Conservation (phyloP, 2,797 vertebrate species). For the Sternarchorhynchus goeldii region DNA sequence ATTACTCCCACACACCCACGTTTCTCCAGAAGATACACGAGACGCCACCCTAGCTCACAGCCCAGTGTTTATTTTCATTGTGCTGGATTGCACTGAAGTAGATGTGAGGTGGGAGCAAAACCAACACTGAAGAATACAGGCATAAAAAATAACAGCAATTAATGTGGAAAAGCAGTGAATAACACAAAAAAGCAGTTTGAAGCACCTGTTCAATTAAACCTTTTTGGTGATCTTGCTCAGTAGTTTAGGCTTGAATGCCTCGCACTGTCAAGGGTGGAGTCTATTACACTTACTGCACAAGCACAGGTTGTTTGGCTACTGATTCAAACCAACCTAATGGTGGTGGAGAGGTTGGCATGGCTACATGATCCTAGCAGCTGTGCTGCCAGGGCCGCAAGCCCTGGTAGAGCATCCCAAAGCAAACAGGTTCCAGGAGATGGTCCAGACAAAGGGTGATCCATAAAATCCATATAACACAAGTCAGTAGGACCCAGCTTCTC, state of each 20-base stretch:
- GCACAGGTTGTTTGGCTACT: not conserved
- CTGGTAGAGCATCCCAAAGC: too few relatives aligned
- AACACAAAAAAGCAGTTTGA: not conserved
- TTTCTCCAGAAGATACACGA: constrained; percentile 16
- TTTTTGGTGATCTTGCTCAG: not conserved
- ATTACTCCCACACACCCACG: constrained; percentile 19
- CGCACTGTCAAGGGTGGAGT: not conserved
- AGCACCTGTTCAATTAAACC: not conserved
- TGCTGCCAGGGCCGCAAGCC: too few relatives aligned
- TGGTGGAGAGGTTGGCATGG: too few relatives aligned
- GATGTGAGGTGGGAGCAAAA: not conserved
- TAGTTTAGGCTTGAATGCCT: not conserved
- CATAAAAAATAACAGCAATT: not conserved
- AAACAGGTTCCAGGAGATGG: too few relatives aligned
- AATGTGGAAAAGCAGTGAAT: not conserved
- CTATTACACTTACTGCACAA: not conserved
- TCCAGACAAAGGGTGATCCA: too few relatives aligned
- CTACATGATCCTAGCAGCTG: too few relatives aligned
- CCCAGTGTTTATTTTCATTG: constrained; percentile 1
- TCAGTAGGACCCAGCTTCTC: too few relatives aligned
- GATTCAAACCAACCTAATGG: constrained; percentile 3
- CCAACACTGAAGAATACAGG: not conserved
- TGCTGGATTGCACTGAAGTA: not conserved
- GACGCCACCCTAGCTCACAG: not conserved
- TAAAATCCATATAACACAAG: too few relatives aligned